Base-by-base conservation (phyloP, 2,888 invertebrate species). In the Zelleria hepariella region DNA sequence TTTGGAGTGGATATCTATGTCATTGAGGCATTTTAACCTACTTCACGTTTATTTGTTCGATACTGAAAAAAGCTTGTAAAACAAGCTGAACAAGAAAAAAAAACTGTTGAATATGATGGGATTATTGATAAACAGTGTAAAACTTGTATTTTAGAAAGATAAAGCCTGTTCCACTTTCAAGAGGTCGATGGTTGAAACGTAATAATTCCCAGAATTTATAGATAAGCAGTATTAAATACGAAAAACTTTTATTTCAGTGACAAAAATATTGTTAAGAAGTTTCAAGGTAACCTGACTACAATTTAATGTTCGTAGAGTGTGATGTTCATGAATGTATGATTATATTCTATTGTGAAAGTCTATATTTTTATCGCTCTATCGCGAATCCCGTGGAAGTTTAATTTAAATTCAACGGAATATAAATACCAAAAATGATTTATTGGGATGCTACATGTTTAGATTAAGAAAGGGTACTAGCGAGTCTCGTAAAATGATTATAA, bases 171-270 rank as follows among this genome's bases (percentile, higher is more conserved):
- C 32, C 32, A 42, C n/a, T n/a, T n/a, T n/a, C n/a, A n/a, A n/a
- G n/a, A n/a, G n/a, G n/a, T n/a, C n/a, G n/a, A n/a, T n/a, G n/a
- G n/a, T n/a, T 42, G 15, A 42, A 42, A 42, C 32, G 20, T 18
- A 32, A 63, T 68, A 69, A 72, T 72, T 73, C 69, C 68, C 62
- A 62, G 66, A 69, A 75, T 68, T 47, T 58, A 66, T 71, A 67
- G 73, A 68, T 73, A 74, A 74, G 74, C 76, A 77, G 78, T 78
- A 80, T 79, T 78, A 78, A 71, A 63, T 65, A 57, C 61, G 21
- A 61, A 65, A 64, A 64, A 60, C 59, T 66, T n/a, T n/a, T n/a
- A n/a, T n/a, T n/a, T n/a, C n/a, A 59, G 26, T 54, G 26, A 20
- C n/a, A 51, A 23, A 24, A 24, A 23, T 10, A 32, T 10, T 42